Conservation (phyloP, 1,140 invertebrate genomes). For the Lepidurus apus region DNA sequence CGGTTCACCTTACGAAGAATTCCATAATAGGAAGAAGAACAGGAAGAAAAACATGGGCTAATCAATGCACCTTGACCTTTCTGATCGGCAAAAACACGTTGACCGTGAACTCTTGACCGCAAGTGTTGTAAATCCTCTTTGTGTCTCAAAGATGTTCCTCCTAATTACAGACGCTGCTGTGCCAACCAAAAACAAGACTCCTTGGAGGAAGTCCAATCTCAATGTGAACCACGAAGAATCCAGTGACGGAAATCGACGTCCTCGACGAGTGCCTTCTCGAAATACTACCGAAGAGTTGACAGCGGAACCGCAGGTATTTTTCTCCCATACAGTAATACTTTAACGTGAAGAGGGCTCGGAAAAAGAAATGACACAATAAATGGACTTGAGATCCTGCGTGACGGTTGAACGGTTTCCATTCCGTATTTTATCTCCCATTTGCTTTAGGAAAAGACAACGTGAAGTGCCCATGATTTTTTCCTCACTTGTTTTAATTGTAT, state of each 20-base stretch:
- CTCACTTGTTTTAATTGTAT: background rate
- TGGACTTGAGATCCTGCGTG: no score
- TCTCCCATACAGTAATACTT: background rate
- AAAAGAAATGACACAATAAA: no score
- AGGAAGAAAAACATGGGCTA: background rate
- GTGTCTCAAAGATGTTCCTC: conserved; percentile 25
- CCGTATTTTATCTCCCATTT: no score
- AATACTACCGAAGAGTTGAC: conserved; percentile 47
- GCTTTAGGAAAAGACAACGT: no score
- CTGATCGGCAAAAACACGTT: no score
- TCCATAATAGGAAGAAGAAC: background rate
- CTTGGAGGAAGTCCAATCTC: conserved; percentile 66
- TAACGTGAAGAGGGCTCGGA: no score
- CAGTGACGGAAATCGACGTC: conserved; percentile 45
- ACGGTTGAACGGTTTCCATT: no score
- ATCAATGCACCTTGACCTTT: no score
- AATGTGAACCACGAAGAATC: conserved; percentile 59
- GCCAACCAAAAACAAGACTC: conserved; percentile 63
- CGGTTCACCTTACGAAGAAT: no score
- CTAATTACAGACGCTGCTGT: conserved; percentile 57
- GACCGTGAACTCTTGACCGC: no score
- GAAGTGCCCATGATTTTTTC: background rate
- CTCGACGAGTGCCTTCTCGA: conserved; percentile 48
- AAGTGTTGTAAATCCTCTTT: background rate
- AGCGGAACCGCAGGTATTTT: conserved; percentile 34